phyloP scores from a whole-genome alignment of 2,797 vertebrate genomes.

The Heliangelus exortis region DNA sequence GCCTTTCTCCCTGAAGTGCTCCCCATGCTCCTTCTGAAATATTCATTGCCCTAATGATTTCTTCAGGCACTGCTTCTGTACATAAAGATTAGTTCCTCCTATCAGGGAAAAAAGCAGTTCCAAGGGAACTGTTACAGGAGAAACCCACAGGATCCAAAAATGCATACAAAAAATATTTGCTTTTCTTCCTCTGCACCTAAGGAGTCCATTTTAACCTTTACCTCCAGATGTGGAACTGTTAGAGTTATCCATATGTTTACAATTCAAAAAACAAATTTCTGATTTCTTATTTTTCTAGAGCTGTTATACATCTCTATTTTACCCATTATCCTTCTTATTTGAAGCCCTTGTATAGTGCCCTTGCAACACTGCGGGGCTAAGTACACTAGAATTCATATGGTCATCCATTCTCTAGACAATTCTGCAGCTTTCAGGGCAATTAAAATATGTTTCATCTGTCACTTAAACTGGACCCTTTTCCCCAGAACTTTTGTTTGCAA shows the following conservation, averaged over 20 bases:
- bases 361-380: not conserved
- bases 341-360: not conserved
- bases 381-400: not conserved
- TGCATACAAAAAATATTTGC: not conserved
- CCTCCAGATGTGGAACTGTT: not conserved
- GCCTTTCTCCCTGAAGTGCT: slow-evolving; percentile 54
- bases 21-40: slow-evolving; percentile 64
- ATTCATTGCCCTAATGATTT: slow-evolving; percentile 73
- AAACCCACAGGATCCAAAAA: slow-evolving; percentile 22
- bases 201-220: not conserved
- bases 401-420: not conserved
- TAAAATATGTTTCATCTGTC: not conserved
- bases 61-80: slow-evolving; percentile 64
- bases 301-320: not conserved
- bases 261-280: not conserved
- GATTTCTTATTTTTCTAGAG: not conserved
- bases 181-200: not conserved
- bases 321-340: not conserved
- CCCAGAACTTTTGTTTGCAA: not conserved
- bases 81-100: slow-evolving; percentile 66
- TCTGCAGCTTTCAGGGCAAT: not conserved
- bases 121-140: slow-evolving; percentile 4
- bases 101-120: slow-evolving; percentile 39
- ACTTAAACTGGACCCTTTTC: not conserved
- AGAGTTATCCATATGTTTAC: not conserved